phyloP scores from a whole-genome alignment of 1,140 invertebrate genomes.

The Drosophila varians region DNA sequence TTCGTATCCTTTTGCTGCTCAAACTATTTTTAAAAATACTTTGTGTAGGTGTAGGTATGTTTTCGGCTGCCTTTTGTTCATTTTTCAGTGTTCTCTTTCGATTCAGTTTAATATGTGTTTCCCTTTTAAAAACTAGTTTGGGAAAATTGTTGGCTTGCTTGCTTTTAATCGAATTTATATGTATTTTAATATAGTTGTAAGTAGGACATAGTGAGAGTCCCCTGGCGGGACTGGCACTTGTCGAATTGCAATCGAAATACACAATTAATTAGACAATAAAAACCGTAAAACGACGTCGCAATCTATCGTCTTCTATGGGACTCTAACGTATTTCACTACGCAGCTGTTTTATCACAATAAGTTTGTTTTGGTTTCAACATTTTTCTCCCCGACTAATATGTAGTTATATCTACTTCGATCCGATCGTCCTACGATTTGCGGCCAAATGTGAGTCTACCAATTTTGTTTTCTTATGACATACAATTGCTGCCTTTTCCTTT shows the following conservation, averaged over 20 bases:
- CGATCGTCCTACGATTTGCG: slow-evolving; percentile 10
- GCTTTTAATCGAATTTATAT: slow-evolving; percentile 43
- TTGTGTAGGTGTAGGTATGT: slow-evolving; percentile 26
- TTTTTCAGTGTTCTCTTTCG: neutral
- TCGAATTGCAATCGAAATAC: slow-evolving; percentile 61
- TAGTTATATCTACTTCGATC: slow-evolving; percentile 16
- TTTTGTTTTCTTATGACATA: slow-evolving; percentile 51
- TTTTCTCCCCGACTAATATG: slow-evolving; percentile 6
- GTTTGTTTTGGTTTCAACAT: slow-evolving; percentile 54
- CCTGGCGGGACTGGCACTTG: slow-evolving; percentile 13
- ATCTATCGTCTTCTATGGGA: slow-evolving; percentile 19
- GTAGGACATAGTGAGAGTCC: slow-evolving; percentile 15
- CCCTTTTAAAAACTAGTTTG: slow-evolving; percentile 50
- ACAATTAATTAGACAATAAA: slow-evolving; percentile 51
- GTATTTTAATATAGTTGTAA: slow-evolving; percentile 25
- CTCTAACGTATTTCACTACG: slow-evolving; percentile 45
- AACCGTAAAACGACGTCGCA: slow-evolving; percentile 8
- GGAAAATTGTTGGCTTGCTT: slow-evolving; percentile 58
- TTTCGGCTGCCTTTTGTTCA: slow-evolving; percentile 1
- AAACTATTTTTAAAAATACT: slow-evolving; percentile 8
- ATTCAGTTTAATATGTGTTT: slow-evolving; percentile 6
- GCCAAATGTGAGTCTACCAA: slow-evolving; percentile 31
- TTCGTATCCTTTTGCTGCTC: slow-evolving; percentile 16
- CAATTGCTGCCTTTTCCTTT: slow-evolving; percentile 56
- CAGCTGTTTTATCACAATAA: slow-evolving; percentile 57